Conservation (phyloP, 2,888 invertebrate genomes). For the Lycocerus yunnanus region DNA sequence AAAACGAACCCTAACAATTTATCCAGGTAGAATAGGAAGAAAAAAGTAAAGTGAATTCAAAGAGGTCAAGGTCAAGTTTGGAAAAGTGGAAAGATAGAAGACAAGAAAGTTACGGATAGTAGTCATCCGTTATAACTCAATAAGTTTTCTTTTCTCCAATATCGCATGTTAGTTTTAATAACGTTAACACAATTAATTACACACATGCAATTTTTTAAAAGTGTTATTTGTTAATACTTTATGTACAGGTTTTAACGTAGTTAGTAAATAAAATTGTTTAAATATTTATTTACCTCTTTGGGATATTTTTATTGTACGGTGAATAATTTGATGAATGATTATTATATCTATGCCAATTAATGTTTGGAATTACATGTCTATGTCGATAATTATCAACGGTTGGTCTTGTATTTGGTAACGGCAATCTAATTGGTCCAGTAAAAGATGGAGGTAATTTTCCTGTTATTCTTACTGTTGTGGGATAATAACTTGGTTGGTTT, state of each 20-base stretch:
- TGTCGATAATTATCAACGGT: not conserved
- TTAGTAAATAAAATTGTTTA: not conserved
- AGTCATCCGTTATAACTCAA: not conserved
- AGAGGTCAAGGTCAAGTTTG: not conserved
- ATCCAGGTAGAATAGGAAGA: not conserved
- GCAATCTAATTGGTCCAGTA: not conserved
- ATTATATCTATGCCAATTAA: not conserved
- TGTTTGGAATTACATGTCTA: not conserved
- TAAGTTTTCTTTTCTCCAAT: not conserved
- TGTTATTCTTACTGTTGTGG: not conserved
- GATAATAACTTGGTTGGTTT: not conserved
- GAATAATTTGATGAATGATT: not conserved
- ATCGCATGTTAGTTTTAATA: not conserved
- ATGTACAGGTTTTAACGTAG: not conserved
- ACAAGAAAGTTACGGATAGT: not conserved
- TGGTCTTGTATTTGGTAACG: not conserved
- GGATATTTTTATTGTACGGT: not conserved
- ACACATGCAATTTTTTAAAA: not conserved
- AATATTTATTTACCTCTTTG: not conserved
- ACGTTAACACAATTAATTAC: not conserved
- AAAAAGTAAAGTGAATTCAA: not conserved
- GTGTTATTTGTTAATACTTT: not conserved
- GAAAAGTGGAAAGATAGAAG: not conserved
- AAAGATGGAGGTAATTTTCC: not conserved
- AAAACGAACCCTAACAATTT: not conserved